These are phyloP conservation scores for Miniopterus natalensis DNA, from an alignment of 2,113 vertebrate species.

Conservation along the genomic window DNA sequence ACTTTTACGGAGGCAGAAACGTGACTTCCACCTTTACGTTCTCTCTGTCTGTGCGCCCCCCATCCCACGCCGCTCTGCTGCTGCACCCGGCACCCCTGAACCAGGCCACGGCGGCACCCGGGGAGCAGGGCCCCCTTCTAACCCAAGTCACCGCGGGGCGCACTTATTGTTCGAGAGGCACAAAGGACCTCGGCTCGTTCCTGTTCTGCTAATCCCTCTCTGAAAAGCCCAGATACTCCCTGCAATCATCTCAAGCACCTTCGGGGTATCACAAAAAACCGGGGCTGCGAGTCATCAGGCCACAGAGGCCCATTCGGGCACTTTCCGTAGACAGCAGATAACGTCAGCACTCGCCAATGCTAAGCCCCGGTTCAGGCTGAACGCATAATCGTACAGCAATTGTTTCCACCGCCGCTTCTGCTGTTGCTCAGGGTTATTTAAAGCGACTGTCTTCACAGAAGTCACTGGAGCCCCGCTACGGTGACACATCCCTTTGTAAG, in stretches of 20 bases:
- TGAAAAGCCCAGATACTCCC: slow-evolving; percentile 55
- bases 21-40: not conserved
- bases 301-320: slow-evolving; percentile 11
- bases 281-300: slow-evolving; percentile 26
- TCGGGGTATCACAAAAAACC: not conserved
- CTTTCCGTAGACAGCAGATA: not conserved
- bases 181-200: not conserved
- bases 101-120: accelerated
- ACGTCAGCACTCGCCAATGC: slow-evolving; percentile 1
- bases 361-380: slow-evolving; percentile 34
- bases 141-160: not conserved
- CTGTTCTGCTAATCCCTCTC: slow-evolving; percentile 59
- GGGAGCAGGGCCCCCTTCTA: not conserved
- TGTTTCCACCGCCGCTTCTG: slow-evolving; percentile 71
- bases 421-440: slow-evolving; percentile 72
- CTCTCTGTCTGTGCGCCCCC: not conserved
- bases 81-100: not conserved
- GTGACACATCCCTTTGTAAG: not conserved
- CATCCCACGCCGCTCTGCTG: accelerated
- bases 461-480: slow-evolving; percentile 1
- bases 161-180: not conserved
- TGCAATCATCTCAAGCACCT: slow-evolving; percentile 38
- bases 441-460: slow-evolving; percentile 59
- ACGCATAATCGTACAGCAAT: slow-evolving; percentile 50
- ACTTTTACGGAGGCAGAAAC: not conserved